Evolutionary conservation across 2,797 vertebrate species (phyloP).

Genomic region (Brotula barbata): DNA sequence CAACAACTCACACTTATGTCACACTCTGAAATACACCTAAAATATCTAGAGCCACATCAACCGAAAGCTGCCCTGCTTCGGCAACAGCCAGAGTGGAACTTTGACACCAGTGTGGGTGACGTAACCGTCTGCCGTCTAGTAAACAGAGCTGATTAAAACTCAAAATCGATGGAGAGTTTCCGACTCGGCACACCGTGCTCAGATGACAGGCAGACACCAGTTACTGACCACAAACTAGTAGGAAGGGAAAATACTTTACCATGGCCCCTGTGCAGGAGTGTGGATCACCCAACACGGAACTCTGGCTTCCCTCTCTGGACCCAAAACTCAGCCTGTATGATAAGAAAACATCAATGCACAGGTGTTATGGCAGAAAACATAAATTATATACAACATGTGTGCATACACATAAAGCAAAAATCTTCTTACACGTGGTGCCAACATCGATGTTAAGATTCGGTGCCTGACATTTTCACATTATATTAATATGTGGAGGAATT

Average conservation of each 20-base stretch:
- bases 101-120: constrained; percentile 48
- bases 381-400: not conserved
- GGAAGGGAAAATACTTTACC: constrained; percentile 64
- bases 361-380: not conserved
- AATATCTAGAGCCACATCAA: constrained; percentile 36
- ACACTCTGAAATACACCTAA: constrained; percentile 14
- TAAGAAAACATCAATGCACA: constrained; percentile 6
- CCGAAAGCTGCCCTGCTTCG: constrained; percentile 34
- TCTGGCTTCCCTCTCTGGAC: constrained; percentile 44
- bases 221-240: constrained; percentile 22
- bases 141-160: constrained; percentile 58
- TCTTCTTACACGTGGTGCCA: not conserved
- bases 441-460: no score
- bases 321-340: constrained; percentile 52
- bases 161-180: constrained; percentile 70
- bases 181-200: constrained; percentile 43
- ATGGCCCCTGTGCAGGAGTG: constrained; percentile 79
- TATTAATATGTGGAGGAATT: no score
- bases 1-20: constrained; percentile 19
- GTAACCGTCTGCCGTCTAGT: constrained; percentile 52
- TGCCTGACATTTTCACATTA: no score
- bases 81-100: constrained; percentile 47
- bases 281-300: constrained; percentile 65
- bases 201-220: constrained; percentile 16
- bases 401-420: no score